A percentile compares a stretch with the other conserved stretches of the same genome.
These are phyloP conservation scores for Ceriagrion tenellum DNA, from an alignment of 2,888 invertebrate genomes.

Conservation along the genomic window DNA sequence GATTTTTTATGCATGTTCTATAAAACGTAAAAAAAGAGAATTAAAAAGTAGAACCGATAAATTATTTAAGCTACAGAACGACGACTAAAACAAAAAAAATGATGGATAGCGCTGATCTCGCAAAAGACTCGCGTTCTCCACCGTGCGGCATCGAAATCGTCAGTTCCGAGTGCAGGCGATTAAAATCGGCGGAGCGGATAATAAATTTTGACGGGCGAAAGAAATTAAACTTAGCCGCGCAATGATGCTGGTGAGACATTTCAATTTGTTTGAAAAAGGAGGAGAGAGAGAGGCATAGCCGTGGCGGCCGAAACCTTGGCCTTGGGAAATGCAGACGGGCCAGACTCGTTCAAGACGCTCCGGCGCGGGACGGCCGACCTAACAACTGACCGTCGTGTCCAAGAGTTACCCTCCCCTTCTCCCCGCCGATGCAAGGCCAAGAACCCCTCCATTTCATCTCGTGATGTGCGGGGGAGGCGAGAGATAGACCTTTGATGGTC, in stretches of 20 bases:
- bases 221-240: background rate
- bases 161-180: background rate
- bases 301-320: background rate
- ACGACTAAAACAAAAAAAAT: too few species aligned
- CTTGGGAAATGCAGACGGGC: background rate
- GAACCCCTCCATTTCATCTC: background rate
- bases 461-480: background rate
- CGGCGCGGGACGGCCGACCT: background rate
- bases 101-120: too few species aligned
- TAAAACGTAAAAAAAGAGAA: too few species aligned
- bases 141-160: background rate
- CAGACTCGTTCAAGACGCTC: background rate
- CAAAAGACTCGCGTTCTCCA: too few species aligned
- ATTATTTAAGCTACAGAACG: too few species aligned
- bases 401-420: background rate
- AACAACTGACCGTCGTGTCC: conserved; percentile 18
- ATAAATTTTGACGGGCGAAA: background rate
- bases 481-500: background rate
- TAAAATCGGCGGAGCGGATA: background rate
- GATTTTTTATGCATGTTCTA: too few species aligned
- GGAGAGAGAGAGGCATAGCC: background rate
- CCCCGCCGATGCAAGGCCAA: background rate
- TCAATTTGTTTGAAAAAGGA: background rate
- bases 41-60: too few species aligned
- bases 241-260: background rate